phyloP scores from a whole-genome alignment of 1,140 invertebrate species.

The Lordiphosa stackelbergi region DNA sequence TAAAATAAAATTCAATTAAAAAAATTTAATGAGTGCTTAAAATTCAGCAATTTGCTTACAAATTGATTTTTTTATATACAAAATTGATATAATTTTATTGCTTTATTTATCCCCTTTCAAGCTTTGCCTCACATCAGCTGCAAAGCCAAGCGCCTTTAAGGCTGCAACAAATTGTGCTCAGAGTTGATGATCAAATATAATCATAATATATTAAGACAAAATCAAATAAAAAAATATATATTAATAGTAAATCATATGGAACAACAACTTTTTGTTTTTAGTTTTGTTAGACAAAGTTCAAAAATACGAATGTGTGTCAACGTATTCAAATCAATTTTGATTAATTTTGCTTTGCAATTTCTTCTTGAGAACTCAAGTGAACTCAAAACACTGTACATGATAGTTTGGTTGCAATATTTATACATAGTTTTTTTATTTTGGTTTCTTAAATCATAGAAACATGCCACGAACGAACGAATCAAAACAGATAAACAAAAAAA shows the following conservation, averaged over 20 bases:
- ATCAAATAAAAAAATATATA: not conserved
- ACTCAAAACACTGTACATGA: constrained; percentile 62
- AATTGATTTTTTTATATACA: not conserved
- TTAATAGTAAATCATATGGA: constrained; percentile 5
- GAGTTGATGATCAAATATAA: not conserved
- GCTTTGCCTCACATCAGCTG: constrained; percentile 6
- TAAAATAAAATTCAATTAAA: not conserved
- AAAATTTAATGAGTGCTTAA: constrained; percentile 31
- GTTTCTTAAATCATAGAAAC: too few relatives aligned
- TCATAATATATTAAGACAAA: not conserved
- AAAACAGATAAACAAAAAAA: too few relatives aligned
- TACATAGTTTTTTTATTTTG: constrained; percentile 2
- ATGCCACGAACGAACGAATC: too few relatives aligned
- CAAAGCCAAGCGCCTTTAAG: constrained; percentile 9
- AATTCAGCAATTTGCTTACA: constrained; percentile 28
- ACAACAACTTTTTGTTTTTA: constrained; percentile 18
- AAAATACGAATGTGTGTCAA: constrained; percentile 39
- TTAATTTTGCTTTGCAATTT: constrained; percentile 38
- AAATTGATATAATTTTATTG: not conserved
- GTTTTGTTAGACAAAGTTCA: constrained; percentile 35
- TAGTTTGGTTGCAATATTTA: constrained; percentile 41
- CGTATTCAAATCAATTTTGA: constrained; percentile 45
- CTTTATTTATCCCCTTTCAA: not conserved
- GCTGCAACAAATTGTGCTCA: constrained; percentile 14
- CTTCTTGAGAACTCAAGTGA: constrained; percentile 52